These are phyloP conservation scores for Morphnarchus princeps DNA, from an alignment of 2,113 vertebrate species.

Conservation along the genomic window DNA sequence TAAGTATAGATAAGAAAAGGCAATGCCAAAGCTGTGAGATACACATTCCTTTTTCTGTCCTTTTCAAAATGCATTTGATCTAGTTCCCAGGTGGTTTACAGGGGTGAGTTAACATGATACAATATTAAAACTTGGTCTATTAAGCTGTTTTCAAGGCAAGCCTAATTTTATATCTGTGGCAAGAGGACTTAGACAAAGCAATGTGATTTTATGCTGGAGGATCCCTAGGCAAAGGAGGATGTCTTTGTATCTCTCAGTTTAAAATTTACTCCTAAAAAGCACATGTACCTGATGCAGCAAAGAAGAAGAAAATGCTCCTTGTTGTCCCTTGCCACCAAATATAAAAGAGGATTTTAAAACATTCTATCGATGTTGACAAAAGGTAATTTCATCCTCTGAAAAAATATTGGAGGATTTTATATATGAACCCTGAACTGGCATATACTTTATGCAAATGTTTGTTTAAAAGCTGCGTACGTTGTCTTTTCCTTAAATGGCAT, in stretches of 20 bases:
- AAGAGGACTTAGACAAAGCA: not conserved
- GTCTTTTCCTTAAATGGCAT: not conserved
- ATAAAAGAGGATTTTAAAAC: not conserved
- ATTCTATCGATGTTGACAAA: not conserved
- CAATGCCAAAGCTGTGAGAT: not conserved
- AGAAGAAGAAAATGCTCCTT: not conserved
- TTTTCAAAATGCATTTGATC: not conserved
- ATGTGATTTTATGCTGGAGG: not conserved
- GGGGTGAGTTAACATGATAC: not conserved
- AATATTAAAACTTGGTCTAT: not conserved
- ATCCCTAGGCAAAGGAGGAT: not conserved
- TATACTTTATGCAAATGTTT: not conserved
- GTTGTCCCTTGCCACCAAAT: not conserved
- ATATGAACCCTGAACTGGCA: not conserved
- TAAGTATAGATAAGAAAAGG: conserved; percentile 2
- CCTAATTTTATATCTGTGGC: not conserved
- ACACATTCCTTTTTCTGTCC: not conserved
- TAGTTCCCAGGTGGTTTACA: not conserved
- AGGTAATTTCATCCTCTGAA: not conserved
- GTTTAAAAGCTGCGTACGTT: not conserved
- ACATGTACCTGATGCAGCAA: not conserved
- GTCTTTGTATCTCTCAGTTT: not conserved
- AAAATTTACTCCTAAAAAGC: not conserved
- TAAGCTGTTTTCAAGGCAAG: not conserved
- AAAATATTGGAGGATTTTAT: not conserved